Conservation (phyloP, 2,113 vertebrate genomes). For the Cryptotis parvus region DNA sequence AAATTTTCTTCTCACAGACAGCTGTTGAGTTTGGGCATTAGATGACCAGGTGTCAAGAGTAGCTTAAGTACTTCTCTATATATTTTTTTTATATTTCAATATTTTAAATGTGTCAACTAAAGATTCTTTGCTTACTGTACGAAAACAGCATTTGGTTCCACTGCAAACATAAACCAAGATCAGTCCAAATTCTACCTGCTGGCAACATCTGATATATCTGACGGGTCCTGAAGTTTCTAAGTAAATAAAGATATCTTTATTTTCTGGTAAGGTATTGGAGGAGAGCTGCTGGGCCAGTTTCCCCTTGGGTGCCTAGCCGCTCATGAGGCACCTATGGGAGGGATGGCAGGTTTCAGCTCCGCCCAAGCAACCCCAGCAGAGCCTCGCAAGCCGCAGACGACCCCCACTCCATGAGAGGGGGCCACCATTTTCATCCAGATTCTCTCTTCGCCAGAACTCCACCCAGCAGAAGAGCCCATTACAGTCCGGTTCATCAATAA, state of each 20-base stretch:
- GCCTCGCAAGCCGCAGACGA: too few relatives aligned
- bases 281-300: too few relatives aligned
- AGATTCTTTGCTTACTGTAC: background rate
- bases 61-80: background rate
- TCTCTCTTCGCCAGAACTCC: too few relatives aligned
- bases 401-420: too few relatives aligned
- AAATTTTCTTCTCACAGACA: background rate
- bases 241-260: background rate
- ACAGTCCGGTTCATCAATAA: too few relatives aligned
- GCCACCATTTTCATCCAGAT: too few relatives aligned
- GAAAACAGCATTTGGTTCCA: background rate
- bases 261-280: background rate
- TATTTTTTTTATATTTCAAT: background rate
- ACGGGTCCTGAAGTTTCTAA: background rate
- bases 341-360: too few relatives aligned
- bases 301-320: too few relatives aligned
- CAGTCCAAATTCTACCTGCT: background rate
- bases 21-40: background rate
- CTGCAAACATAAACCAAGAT: background rate
- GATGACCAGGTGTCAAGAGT: background rate
- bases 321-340: too few relatives aligned
- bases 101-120: background rate
- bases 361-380: too few relatives aligned
- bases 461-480: too few relatives aligned
- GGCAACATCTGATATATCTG: background rate